These are phyloP conservation scores for Drosophila pallidifrons DNA, from an alignment of 1,140 invertebrate species.

Conservation along the genomic window DNA sequence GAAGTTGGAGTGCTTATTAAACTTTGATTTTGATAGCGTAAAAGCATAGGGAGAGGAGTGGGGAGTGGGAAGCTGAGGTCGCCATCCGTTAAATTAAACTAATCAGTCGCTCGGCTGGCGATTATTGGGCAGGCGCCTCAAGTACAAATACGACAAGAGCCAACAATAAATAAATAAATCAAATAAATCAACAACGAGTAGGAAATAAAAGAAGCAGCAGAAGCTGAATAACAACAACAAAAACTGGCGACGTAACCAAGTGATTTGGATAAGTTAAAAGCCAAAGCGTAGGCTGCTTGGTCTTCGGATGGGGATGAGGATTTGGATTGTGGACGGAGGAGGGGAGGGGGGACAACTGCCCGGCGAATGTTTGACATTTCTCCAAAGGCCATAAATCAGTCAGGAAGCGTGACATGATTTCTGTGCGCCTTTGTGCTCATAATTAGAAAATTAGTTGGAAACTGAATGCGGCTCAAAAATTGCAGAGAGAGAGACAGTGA, in stretches of 20 bases:
- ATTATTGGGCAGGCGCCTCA: conserved; percentile 59
- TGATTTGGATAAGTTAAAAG: conserved; percentile 78
- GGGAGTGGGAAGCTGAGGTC: conserved; percentile 4
- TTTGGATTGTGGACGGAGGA: background rate
- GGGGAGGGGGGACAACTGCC: conserved; percentile 21
- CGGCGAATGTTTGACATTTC: conserved; percentile 82
- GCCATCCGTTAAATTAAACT: conserved; percentile 74
- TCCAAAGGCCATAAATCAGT: conserved; percentile 79
- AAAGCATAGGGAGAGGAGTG: background rate
- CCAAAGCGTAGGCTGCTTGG: conserved; percentile 49
- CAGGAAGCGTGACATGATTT: conserved; percentile 72
- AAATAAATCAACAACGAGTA: conserved; percentile 59
- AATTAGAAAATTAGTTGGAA: conserved; percentile 83
- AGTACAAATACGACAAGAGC: conserved; percentile 34
- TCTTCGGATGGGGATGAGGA: background rate
- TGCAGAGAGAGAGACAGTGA: background rate
- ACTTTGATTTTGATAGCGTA: conserved; percentile 46
- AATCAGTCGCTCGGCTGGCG: conserved; percentile 78
- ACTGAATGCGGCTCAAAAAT: conserved; percentile 45
- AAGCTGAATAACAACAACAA: conserved; percentile 29
- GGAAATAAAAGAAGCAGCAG: conserved; percentile 15
- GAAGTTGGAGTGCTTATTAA: conserved; percentile 16
- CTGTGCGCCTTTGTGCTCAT: conserved; percentile 64
- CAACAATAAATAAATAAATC: conserved; percentile 82
- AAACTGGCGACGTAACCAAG: conserved; percentile 62